Conservation (phyloP, 2,888 invertebrate genomes). For the Drosophila melanosoma region DNA sequence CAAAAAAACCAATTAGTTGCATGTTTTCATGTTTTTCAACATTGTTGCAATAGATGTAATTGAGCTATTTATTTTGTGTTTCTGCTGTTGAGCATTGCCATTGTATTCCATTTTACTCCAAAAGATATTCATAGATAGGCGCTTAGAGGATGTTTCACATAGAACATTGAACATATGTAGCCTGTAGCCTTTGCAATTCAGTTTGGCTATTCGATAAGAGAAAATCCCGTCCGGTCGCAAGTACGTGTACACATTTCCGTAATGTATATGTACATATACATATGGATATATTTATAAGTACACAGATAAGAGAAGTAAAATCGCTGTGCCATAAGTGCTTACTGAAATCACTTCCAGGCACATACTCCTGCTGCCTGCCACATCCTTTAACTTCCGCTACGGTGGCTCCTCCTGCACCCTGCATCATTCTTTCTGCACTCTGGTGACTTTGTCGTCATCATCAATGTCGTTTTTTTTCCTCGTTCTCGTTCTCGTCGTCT, state of each 20-base stretch:
- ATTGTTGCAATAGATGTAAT: conserved; percentile 10
- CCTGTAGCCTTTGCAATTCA: conserved; percentile 13
- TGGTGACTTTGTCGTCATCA: conserved; percentile 61
- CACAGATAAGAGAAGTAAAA: conserved; percentile 54
- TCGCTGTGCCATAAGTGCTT: conserved; percentile 70
- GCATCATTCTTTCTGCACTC: conserved; percentile 43
- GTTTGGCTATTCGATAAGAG: conserved; percentile 41
- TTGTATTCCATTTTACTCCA: background rate
- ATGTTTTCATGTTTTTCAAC: background rate
- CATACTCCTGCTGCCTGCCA: conserved; percentile 38
- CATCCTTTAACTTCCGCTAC: conserved; percentile 49
- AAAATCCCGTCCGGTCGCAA: conserved; percentile 45
- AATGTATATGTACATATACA: conserved; percentile 8
- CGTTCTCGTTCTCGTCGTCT: conserved; percentile 12
- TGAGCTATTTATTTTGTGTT: background rate
- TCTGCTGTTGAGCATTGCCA: background rate
- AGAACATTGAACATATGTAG: conserved; percentile 5
- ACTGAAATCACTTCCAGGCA: conserved; percentile 71
- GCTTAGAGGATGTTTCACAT: background rate
- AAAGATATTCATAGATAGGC: conserved; percentile 1
- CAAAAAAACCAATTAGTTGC: conserved; percentile 3
- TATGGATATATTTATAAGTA: conserved; percentile 15
- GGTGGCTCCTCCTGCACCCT: conserved; percentile 5
- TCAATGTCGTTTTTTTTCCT: conserved; percentile 17
- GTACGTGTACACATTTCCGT: conserved; percentile 51